Evolutionary conservation across 1,140 invertebrate genomes (phyloP).

Genomic region (Papilio helenus): DNA sequence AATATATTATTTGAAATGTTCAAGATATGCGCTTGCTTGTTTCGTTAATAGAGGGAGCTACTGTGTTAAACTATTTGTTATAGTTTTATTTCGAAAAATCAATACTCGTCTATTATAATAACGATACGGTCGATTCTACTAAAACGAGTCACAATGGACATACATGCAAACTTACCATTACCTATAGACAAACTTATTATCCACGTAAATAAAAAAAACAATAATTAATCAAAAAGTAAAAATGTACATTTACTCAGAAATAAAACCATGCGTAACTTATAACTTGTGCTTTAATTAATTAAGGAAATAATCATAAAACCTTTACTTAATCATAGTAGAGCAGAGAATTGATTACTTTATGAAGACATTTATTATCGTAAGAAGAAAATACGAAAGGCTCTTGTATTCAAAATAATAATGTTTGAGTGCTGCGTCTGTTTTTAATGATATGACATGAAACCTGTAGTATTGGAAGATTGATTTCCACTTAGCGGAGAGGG

Average conservation of each 20-base stretch:
- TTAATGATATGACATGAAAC: slow-evolving; percentile 25
- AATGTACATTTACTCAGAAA: background rate
- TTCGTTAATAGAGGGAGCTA: no score
- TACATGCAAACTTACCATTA: no score
- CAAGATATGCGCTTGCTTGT: no score
- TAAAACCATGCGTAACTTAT: background rate
- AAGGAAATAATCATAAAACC: no score
- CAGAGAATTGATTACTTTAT: background rate
- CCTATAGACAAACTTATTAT: no score
- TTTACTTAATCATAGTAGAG: background rate
- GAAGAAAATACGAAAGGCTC: background rate
- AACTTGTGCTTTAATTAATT: background rate
- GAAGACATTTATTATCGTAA: background rate
- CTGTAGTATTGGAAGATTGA: slow-evolving; percentile 29
- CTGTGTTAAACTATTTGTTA: no score
- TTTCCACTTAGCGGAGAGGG: slow-evolving; percentile 32
- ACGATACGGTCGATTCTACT: no score
- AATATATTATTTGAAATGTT: no score
- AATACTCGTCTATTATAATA: background rate
- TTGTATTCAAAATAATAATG: slow-evolving; percentile 4
- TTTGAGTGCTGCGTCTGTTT: slow-evolving; percentile 8
- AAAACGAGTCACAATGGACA: no score
- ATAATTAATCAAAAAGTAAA: no score
- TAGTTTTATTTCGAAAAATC: background rate
- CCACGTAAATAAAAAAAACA: background rate